Evolutionary conservation across 2,797 vertebrate species (phyloP).

Genomic region (Myotis myotis): DNA sequence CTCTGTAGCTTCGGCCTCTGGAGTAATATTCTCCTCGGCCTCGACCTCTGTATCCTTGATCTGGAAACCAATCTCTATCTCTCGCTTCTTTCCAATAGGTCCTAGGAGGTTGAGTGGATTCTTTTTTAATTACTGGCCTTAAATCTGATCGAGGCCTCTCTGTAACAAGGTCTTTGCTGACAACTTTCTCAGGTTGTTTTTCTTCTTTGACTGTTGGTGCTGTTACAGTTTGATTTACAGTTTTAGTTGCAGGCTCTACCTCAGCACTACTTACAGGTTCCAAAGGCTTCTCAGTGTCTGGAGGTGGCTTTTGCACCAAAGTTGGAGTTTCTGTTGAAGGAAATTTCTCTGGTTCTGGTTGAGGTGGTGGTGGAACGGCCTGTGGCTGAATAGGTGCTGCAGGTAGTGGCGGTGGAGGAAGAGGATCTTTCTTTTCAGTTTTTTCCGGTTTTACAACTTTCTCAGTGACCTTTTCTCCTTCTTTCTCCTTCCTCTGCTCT

Average conservation of each 20-base stretch:
- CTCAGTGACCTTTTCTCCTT: slow-evolving; percentile 84
- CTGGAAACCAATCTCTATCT: slow-evolving; percentile 94
- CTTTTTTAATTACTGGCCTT: slow-evolving; percentile 87
- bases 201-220: slow-evolving; percentile 87
- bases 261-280: slow-evolving; percentile 72
- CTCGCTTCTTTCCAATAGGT: slow-evolving; percentile 93
- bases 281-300: slow-evolving; percentile 68
- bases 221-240: neutral
- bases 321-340: slow-evolving; percentile 10
- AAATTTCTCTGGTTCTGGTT: slow-evolving; percentile 84
- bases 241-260: slow-evolving; percentile 75
- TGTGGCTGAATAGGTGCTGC: slow-evolving; percentile 60
- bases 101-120: slow-evolving; percentile 90
- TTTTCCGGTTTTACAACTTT: slow-evolving; percentile 85
- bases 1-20: slow-evolving; percentile 95
- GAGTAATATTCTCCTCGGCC: slow-evolving; percentile 98
- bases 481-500: slow-evolving; percentile 95
- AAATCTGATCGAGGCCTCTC: slow-evolving; percentile 91
- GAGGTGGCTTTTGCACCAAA: slow-evolving; percentile 77
- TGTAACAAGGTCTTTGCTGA: slow-evolving; percentile 79
- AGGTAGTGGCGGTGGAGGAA: slow-evolving; percentile 62
- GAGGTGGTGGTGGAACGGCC: slow-evolving; percentile 82
- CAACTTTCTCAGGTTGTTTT: slow-evolving; percentile 88
- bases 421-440: slow-evolving; percentile 86
- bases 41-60: slow-evolving; percentile 93